Conservation (phyloP, 2,888 invertebrate species). For the Plebejus melissa region DNA sequence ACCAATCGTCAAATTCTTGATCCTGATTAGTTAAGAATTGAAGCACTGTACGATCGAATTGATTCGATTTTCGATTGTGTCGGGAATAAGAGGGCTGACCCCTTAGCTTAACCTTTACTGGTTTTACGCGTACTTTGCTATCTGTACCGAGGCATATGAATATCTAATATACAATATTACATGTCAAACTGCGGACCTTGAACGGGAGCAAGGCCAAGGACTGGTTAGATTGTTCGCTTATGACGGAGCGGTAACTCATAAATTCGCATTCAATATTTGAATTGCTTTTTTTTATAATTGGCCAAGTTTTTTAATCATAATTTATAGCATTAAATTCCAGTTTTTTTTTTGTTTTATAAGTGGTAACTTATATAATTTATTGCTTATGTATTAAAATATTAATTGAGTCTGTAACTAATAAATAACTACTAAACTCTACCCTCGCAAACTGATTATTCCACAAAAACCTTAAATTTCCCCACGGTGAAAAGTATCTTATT, state of each 20-base stretch:
- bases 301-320: background rate
- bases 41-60: too few relatives aligned
- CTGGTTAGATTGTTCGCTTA: constrained; percentile 1
- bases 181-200: background rate
- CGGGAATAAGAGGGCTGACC: too few relatives aligned
- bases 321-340: background rate
- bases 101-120: background rate
- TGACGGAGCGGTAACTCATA: background rate
- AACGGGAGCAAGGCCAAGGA: constrained; percentile 5
- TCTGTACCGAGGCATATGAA: background rate
- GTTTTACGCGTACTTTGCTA: background rate
- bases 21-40: too few relatives aligned
- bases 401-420: background rate
- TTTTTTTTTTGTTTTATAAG: background rate
- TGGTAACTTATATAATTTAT: too few relatives aligned
- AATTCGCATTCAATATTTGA: background rate
- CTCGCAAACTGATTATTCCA: too few relatives aligned
- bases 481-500: too few relatives aligned
- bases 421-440: too few relatives aligned
- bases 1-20: too few relatives aligned
- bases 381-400: too few relatives aligned
- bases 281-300: background rate
- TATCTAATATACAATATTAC: background rate
- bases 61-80: too few relatives aligned
- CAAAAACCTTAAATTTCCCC: too few relatives aligned